Base-by-base conservation (phyloP, 2,113 vertebrate genomes). In the Scortum barcoo region DNA sequence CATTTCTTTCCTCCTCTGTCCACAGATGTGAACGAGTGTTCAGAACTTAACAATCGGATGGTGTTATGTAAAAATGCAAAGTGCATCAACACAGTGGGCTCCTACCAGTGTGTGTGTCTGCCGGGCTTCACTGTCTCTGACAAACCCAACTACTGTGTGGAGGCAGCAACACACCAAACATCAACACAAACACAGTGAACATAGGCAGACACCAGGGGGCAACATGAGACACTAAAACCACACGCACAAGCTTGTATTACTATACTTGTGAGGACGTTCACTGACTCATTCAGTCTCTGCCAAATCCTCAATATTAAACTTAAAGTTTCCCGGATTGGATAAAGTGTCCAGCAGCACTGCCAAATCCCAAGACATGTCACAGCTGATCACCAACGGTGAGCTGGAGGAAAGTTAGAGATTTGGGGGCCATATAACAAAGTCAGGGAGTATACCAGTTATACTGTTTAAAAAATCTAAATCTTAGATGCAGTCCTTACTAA, bases 61-160 rank as follows among this genome's bases (percentile, higher is more conserved):
- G 98, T 97, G 4, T 95, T 99, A 85, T 99, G 98, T 95, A 98
- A 96, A 94, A 99, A 99, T 0, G 97, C 96, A 76, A 97, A 96
- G 69, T 99, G 98, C 93, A 97, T 99, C 87, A 99, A 99, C 94
- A 99, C 97, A 0, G 95, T 96, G 72, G 98, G 98, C 40, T 99
- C 98, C 0, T 99, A 98, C 86, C 97, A 94, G 72, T 99, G 98
- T 65, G 84, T 96, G 90, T 99, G 98, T 89, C 96, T 99, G 89
- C 97, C 97, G 0, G 98, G 98, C 80, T 99, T 95, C 2, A 71
- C 92, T 2, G 94, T 94, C 63, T 99, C 98, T 0, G 95, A 97
- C 86, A 96, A 95, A 87, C 96, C 96, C 65, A 99, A 98, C 95
- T 98, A 97, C 96, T 99, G 98, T 80, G 96, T 98, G 71, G 94